Evolutionary conservation across 2,113 vertebrate species (phyloP), one percentile per base, ranked within the genome.

Genomic region (Origma solitaria): DNA sequence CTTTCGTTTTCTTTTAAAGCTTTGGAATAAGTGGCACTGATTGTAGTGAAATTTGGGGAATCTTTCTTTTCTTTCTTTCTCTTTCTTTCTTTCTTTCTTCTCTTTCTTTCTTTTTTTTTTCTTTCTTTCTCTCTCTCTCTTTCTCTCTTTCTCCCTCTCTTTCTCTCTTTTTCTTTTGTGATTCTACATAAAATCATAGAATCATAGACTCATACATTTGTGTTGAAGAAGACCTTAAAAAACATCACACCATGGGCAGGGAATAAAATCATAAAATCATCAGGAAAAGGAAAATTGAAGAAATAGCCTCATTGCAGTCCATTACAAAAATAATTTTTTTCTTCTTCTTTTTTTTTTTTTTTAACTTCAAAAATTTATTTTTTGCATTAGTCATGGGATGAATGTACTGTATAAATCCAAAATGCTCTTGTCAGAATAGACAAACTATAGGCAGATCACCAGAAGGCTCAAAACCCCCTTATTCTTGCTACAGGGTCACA

Each of bases 351-450:
- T 25, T n/a, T 7, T 27, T 27, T 27, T 49, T 30, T 56, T 31
- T n/a, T 5, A 6, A 20, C 15, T 42, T 44, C 1, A 2, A 12
- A 16, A 33, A 28, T 44, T 14, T 40, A 5, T 64, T 50, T 31
- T 60, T 66, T 22, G 2, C 8, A 10, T 1, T 6, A 4, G 1
- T 27, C 5, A 3, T 30, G 10, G 3, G 7, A 15, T 23, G 10
- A 45, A 17, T 25, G 16, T 4, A 2, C 11, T 22, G 8, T 30
- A 24, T 3, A 73, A 64, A 70, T 23, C 7, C 38, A 54, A 50
- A 53, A 35, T 3, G 0, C 4, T 16, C 22, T 45, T 6, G 10
- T 28, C 31, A 50, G 31, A 53, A 22, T 0, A 60, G 22, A 47
- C 2, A 31, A 62, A 75, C 10, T 9, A 37, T 6, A 50, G 27